Evolutionary conservation across 2,888 invertebrate species (phyloP).

Genomic region (Adela reaumurella): DNA sequence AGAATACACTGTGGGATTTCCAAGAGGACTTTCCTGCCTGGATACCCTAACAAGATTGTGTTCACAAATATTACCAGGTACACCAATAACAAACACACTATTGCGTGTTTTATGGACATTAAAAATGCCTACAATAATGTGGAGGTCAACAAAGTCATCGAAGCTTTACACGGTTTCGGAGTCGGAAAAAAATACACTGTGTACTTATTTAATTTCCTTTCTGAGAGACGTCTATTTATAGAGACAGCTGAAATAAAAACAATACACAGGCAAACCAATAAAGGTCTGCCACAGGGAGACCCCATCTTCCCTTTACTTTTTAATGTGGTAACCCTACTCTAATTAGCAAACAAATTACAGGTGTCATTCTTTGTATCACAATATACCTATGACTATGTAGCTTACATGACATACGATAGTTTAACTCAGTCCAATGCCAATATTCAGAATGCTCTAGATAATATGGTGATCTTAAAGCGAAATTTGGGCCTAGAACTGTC

Average conservation of each 20-base stretch:
- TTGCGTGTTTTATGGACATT: constrained; percentile 16
- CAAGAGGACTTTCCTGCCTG: constrained; percentile 9
- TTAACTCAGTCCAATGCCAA: background rate
- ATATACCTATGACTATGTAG: constrained; percentile 15
- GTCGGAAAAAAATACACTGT: constrained; percentile 10
- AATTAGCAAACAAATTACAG: constrained; percentile 2
- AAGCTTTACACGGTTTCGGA: constrained; percentile 12
- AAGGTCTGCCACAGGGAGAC: constrained; percentile 17
- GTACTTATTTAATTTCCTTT: constrained; percentile 12
- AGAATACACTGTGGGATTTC: constrained; percentile 9
- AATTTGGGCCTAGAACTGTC: constrained; percentile 1
- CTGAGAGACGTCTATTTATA: constrained; percentile 12
- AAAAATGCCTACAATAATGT: constrained; percentile 12
- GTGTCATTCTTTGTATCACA: constrained; percentile 13
- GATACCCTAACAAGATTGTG: constrained; percentile 8
- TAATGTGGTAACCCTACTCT: constrained; percentile 13
- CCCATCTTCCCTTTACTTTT: constrained; percentile 18
- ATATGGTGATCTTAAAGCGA: background rate
- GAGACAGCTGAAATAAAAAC: constrained; percentile 1
- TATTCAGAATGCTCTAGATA: background rate
- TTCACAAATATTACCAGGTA: constrained; percentile 11
- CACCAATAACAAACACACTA: constrained; percentile 7
- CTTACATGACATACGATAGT: constrained; percentile 1
- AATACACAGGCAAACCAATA: constrained; percentile 6
- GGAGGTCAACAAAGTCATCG: background rate